These are phyloP conservation scores for Dexiosoma caninum DNA, from an alignment of 2,888 invertebrate genomes.

Conservation along the genomic window DNA sequence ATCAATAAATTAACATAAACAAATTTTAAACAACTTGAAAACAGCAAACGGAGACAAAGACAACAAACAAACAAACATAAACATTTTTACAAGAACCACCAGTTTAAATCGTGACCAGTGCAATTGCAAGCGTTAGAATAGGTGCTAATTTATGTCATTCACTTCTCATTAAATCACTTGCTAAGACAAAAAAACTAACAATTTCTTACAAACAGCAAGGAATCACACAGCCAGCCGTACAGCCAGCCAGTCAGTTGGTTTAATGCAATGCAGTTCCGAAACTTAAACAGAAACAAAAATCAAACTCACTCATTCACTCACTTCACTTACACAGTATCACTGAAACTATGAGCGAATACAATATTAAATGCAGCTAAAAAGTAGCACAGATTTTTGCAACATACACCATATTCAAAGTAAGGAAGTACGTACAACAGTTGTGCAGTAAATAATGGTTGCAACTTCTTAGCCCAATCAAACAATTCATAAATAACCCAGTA, in stretches of 20 bases:
- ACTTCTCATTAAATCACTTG: slow-evolving; percentile 63
- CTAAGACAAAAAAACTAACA: slow-evolving; percentile 11
- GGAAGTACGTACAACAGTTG: background rate
- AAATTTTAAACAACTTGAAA: slow-evolving; percentile 58
- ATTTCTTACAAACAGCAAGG: slow-evolving; percentile 5
- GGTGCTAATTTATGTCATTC: slow-evolving; percentile 64
- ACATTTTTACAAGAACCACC: slow-evolving; percentile 25
- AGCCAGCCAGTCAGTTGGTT: background rate
- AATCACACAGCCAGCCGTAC: slow-evolving; percentile 31
- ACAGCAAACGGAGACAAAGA: slow-evolving; percentile 32
- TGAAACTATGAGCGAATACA: slow-evolving; percentile 19
- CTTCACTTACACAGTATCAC: slow-evolving; percentile 20
- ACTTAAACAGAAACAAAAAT: slow-evolving; percentile 5
- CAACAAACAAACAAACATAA: background rate
- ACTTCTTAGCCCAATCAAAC: too few relatives aligned
- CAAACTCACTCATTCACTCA: slow-evolving; percentile 39
- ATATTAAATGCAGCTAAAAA: background rate
- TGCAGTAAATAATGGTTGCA: background rate
- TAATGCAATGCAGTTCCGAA: background rate
- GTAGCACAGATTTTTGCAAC: background rate
- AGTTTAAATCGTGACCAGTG: slow-evolving; percentile 56
- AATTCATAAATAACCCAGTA: too few relatives aligned
- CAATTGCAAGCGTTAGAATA: slow-evolving; percentile 58
- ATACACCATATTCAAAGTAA: background rate
- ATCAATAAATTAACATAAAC: slow-evolving; percentile 60